These are phyloP conservation scores for Panulirus ornatus DNA, from an alignment of 1,140 invertebrate species.

Conservation along the genomic window DNA sequence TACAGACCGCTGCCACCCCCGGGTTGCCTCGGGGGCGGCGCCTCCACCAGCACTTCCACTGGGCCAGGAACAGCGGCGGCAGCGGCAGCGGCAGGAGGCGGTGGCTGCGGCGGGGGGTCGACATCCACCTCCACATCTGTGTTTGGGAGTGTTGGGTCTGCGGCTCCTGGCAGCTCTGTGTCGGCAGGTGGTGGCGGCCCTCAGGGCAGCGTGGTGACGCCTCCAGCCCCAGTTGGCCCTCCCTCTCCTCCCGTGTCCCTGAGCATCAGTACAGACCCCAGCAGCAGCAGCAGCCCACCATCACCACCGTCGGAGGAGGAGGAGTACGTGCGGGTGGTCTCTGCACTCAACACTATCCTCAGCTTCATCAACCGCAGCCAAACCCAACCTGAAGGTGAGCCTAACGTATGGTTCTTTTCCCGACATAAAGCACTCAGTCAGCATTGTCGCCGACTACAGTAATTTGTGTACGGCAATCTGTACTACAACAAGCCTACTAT, in stretches of 20 bases:
- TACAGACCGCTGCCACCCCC: background rate
- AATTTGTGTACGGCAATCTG: too few species aligned
- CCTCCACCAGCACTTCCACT: slow-evolving; percentile 44
- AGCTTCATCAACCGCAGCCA: too few species aligned
- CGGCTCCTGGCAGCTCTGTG: background rate
- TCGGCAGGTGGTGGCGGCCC: background rate
- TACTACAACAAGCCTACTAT: too few species aligned
- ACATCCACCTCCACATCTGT: slow-evolving; percentile 42
- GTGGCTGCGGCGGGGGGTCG: slow-evolving; percentile 31
- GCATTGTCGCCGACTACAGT: too few species aligned
- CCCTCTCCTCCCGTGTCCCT: background rate
- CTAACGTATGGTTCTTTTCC: too few species aligned
- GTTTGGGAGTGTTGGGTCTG: slow-evolving; percentile 24
- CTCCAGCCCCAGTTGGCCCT: background rate
- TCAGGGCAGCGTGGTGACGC: background rate
- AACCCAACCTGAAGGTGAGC: too few species aligned
- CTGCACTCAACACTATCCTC: too few species aligned
- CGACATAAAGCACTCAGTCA: too few species aligned
- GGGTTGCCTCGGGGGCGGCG: slow-evolving; percentile 36
- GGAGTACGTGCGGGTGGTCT: too few species aligned
- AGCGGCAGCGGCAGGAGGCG: slow-evolving; percentile 42
- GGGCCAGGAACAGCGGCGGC: slow-evolving; percentile 35
- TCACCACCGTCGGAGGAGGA: too few species aligned
- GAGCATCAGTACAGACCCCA: too few species aligned
- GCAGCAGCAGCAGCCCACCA: too few species aligned